Percentiles rank a stretch among this genome's conserved stretches.
These are phyloP conservation scores for Chaetogeoica ovagalla DNA, from an alignment of 2,888 invertebrate species.

Conservation along the genomic window DNA sequence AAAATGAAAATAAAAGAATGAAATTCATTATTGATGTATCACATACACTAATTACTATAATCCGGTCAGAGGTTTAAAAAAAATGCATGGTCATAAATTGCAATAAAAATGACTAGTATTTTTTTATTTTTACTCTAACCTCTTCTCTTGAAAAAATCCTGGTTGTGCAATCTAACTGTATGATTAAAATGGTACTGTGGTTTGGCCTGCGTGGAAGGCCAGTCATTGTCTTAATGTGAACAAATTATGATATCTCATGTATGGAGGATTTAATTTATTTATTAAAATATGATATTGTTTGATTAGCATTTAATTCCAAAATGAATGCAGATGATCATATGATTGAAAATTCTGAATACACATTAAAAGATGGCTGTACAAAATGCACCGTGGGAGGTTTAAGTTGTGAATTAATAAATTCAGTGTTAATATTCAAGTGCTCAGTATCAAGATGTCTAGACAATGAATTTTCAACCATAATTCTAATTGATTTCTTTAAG, in stretches of 20 bases:
- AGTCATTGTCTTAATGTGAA: neutral
- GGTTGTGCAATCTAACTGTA: too few species aligned
- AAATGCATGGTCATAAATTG: too few species aligned
- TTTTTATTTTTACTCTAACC: too few species aligned
- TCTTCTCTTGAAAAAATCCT: too few species aligned
- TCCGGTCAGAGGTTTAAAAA: too few species aligned
- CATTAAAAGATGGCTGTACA: slow-evolving; percentile 6
- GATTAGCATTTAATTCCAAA: neutral
- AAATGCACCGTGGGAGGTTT: slow-evolving; percentile 10
- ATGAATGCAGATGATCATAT: neutral
- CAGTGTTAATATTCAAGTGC: slow-evolving; percentile 20
- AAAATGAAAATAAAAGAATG: too few species aligned
- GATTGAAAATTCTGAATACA: neutral
- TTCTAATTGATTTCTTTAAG: slow-evolving; percentile 11
- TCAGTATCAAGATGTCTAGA: slow-evolving; percentile 1
- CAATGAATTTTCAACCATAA: slow-evolving; percentile 25
- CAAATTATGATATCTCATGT: neutral
- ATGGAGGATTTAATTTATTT: neutral
- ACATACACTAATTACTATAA: too few species aligned
- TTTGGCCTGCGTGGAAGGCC: neutral
- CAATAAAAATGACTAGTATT: too few species aligned
- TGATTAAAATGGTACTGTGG: too few species aligned
- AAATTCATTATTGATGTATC: too few species aligned
- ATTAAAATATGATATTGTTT: slow-evolving; percentile 6
- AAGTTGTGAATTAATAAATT: slow-evolving; percentile 33